Base-by-base conservation (phyloP, 2,797 vertebrate genomes). In the Sylvia borin region DNA sequence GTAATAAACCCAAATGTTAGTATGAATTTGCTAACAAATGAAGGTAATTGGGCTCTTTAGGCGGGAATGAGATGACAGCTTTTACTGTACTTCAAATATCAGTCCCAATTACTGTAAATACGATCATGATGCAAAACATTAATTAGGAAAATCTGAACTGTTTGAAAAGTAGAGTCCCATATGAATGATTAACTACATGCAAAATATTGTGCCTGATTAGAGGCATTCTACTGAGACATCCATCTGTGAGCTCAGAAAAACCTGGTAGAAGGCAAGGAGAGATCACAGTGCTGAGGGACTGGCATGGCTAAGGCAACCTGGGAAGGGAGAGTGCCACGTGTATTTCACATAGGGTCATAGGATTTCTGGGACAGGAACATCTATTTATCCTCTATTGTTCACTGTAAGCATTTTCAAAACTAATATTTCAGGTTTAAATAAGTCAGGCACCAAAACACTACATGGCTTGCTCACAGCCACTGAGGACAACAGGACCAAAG, bases 71-170 rank as follows among this genome's bases (percentile, higher is more conserved):
- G 90, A 96, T 94, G 95, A 95, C 96, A 97, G 96, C 88, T 95
- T 97, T 96, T 97, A 97, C 96, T 97, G 96, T 97, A 97, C 95
- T 97, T 95, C 90, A 95, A 95, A 95, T 95, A 96, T 96, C 95
- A 96, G 83, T 91, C 70, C 96, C 96, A 97, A 96, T 97, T 97
- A 97, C 96, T 97, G 95, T 97, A 97, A 97, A 97, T 97, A 95
- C 7, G 71, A 97, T 93, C 94, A 94, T 87, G 90, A 94, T 97
- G 96, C 92, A 96, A 97, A 97, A 97, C 96, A 95, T 96, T 95
- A 97, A 97, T 96, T 97, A 97, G 85, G 92, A 95, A 95, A 96
- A 94, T 95, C 91, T 95, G 71, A 97, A 93, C 93, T 76, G 92
- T 92, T 96, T 93, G 95, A 94, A 91, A 95, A 95, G 81, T 94